These are phyloP conservation scores for Pangasius djambal DNA, from an alignment of 2,797 vertebrate genomes.

Conservation along the genomic window DNA sequence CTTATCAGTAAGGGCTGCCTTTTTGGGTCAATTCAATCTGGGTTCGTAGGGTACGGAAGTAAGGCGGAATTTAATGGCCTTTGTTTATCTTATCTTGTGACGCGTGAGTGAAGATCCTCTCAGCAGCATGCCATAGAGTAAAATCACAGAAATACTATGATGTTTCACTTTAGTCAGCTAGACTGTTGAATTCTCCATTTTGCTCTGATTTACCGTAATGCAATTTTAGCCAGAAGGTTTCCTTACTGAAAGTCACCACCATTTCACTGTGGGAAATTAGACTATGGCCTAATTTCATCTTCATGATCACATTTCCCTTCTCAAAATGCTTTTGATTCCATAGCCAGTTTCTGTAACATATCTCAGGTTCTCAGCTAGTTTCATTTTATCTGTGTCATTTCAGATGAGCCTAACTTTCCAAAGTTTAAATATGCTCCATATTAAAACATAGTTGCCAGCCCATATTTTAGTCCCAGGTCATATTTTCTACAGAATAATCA, in stretches of 20 bases:
- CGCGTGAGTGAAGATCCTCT: constrained; percentile 35
- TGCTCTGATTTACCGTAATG: constrained; percentile 18
- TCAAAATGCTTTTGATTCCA: constrained; percentile 8
- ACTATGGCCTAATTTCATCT: constrained; percentile 14
- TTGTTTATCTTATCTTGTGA: constrained; percentile 55
- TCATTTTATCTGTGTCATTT: neutral
- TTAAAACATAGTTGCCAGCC: neutral
- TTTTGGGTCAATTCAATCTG: constrained; percentile 53
- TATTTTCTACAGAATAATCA: neutral
- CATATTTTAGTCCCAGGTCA: neutral
- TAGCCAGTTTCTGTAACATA: neutral
- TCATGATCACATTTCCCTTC: neutral
- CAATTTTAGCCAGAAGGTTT: constrained; percentile 18
- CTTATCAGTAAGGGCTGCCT: constrained; percentile 44
- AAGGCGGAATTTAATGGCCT: constrained; percentile 45
- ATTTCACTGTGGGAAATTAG: neutral
- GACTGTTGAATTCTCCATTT: constrained; percentile 30
- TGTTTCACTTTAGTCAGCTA: constrained; percentile 41
- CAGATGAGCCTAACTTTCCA: no score
- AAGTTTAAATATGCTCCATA: neutral
- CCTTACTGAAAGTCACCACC: neutral
- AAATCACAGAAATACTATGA: constrained; percentile 38
- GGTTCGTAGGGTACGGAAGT: constrained; percentile 48
- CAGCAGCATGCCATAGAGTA: constrained; percentile 23
- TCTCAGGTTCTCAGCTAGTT: neutral